Conservation (phyloP, 2,888 invertebrate genomes). For the Drosophila stalkeri region DNA sequence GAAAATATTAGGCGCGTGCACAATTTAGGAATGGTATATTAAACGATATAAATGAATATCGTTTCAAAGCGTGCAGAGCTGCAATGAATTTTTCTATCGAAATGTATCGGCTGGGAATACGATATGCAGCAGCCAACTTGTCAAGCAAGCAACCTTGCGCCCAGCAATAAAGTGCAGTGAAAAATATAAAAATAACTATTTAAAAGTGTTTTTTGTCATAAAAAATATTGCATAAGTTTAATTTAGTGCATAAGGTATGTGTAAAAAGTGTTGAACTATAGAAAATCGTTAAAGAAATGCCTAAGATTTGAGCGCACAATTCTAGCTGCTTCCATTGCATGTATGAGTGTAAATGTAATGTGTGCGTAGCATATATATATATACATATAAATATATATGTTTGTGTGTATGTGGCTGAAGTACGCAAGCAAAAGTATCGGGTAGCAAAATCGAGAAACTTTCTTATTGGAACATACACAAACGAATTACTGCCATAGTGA, state of each 20-base stretch:
- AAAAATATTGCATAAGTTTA: conserved; percentile 57
- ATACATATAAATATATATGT: conserved; percentile 11
- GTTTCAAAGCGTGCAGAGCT: conserved; percentile 34
- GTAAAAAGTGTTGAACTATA: conserved; percentile 10
- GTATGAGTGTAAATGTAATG: conserved; percentile 30
- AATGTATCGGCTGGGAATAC: conserved; percentile 25
- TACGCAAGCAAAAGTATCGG: conserved; percentile 75
- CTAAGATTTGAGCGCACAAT: conserved; percentile 56
- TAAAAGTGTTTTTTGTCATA: conserved; percentile 49
- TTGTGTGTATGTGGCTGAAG: conserved; percentile 44
- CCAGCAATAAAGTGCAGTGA: conserved; percentile 70
- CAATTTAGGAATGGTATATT: conserved; percentile 21
- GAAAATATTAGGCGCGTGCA: conserved; percentile 34
- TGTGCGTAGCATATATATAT: conserved; percentile 11
- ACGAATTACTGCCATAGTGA: conserved; percentile 29
- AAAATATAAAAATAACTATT: conserved; percentile 68
- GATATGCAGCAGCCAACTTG: conserved; percentile 59
- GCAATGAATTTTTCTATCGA: conserved; percentile 23
- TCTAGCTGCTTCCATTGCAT: conserved; percentile 44
- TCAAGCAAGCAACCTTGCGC: conserved; percentile 64
- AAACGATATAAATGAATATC: not conserved
- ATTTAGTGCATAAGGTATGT: conserved; percentile 64
- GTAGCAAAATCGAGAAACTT: conserved; percentile 77
- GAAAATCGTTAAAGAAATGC: conserved; percentile 20
- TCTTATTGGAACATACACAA: conserved; percentile 60